Evolutionary conservation across 1,140 invertebrate species (phyloP), one percentile per base, ranked within the genome.

Genomic region (Hyles vespertilio): DNA sequence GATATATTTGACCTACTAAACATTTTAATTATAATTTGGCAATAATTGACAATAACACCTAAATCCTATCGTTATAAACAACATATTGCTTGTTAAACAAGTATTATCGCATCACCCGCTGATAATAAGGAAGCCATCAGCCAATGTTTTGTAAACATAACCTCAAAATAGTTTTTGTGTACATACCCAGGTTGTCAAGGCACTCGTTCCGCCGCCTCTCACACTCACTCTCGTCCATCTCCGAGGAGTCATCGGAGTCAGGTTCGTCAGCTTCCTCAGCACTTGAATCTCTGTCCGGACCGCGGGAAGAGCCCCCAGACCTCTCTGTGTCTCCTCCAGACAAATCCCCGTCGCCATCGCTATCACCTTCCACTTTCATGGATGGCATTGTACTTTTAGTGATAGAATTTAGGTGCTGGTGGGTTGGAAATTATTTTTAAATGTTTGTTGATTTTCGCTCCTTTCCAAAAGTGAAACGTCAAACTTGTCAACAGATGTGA

Each of bases 181-280:
- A 72, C 77, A 55, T 78, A 92, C 91, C 79, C 77, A 98, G 90
- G 83, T 97, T 96, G 72, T 96, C 94, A 56, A 97, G 90, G 74
- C 95, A 96, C 80, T 97, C 95, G 56, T 91, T 93, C 65, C 96
- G 91, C 51, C 95, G 89, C 56, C 93, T 92, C 72, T 98, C 96
- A 74, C 96, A 98, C 90, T 97, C 96, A 67, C 94, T 95, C 85
- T 97, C 96, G 88, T 98, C 97, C 93, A 98, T 94, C 86, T 98
- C 97, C 77, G 93, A 95, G 54, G 93, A 94, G 78, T 95, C 94
- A 89, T 95, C 94, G 8, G 94, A 94, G 61, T 95, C 94, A 22
- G 91, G 93, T 67, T 94, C 93, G 74, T 93, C 92, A 52, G 91
- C 91, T 74, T 92, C 91, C 61, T 94, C 93, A 59, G 93, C 93